Conservation (phyloP, 2,797 vertebrate species). For the Apogon hyalosoma region DNA sequence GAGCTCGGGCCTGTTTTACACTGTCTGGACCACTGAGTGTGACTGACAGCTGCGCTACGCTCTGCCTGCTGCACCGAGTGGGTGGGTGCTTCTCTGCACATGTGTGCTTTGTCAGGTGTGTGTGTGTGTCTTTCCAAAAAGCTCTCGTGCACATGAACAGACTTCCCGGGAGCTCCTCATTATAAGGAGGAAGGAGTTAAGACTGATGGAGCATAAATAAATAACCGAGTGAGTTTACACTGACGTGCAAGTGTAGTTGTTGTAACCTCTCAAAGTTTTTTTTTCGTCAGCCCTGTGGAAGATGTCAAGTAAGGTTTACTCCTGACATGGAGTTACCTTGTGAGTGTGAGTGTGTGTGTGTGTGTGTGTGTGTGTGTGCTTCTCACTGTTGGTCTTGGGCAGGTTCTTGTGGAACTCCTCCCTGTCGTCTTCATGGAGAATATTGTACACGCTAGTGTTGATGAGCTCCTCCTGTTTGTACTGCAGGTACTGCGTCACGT, state of each 20-base stretch:
- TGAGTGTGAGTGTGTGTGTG: background rate
- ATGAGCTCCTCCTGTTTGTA: constrained; percentile 98
- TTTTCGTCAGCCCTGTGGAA: constrained; percentile 38
- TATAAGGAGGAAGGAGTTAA: constrained; percentile 58
- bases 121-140: constrained; percentile 45
- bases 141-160: constrained; percentile 56
- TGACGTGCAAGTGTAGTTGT: constrained; percentile 41
- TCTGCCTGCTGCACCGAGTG: constrained; percentile 73
- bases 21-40: constrained; percentile 81
- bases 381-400: constrained; percentile 92
- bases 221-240: constrained; percentile 50
- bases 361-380: background rate
- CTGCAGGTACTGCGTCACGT: constrained; percentile 96
- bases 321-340: constrained; percentile 15
- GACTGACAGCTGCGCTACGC: constrained; percentile 81
- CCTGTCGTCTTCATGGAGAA: constrained; percentile 95
- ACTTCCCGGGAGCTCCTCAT: constrained; percentile 73
- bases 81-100: constrained; percentile 67
- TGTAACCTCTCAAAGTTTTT: constrained; percentile 59
- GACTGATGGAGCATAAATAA: constrained; percentile 63
- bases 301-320: constrained; percentile 40
- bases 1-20: constrained; percentile 78
- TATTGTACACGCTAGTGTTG: constrained; percentile 95
- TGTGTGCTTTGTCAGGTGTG: constrained; percentile 75
- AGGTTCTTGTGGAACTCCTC: constrained; percentile 97